phyloP scores from a whole-genome alignment of 2,888 invertebrate genomes.

The Eilema griseolum region DNA sequence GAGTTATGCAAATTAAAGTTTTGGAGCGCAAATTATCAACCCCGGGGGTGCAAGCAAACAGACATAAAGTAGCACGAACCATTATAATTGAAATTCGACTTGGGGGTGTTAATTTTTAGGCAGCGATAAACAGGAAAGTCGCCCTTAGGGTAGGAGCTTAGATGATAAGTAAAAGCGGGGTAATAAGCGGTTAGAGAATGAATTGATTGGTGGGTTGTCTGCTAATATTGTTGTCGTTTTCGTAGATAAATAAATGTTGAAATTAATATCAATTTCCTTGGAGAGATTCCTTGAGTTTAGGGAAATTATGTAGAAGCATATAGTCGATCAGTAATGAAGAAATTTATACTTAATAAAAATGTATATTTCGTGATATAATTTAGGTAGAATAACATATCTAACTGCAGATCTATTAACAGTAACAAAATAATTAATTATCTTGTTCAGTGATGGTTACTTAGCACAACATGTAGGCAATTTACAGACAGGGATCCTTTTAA shows the following conservation, averaged over 20 bases:
- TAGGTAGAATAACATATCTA: no score
- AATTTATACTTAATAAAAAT: no score
- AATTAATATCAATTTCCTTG: not conserved
- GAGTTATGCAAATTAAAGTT: constrained; percentile 51
- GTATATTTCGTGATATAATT: no score
- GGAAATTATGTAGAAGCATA: not conserved
- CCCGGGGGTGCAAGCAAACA: constrained; percentile 46
- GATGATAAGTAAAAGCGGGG: constrained; percentile 5
- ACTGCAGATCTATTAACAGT: no score
- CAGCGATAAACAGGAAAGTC: constrained; percentile 34
- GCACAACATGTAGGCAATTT: no score
- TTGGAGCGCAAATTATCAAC: constrained; percentile 45
- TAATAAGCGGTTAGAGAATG: not conserved
- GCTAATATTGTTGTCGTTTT: not conserved
- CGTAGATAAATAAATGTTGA: not conserved
- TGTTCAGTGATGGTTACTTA: no score
- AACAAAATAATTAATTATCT: no score
- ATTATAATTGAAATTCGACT: constrained; percentile 53
- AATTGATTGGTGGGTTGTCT: not conserved
- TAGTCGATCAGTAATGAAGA: not conserved
- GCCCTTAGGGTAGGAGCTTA: constrained; percentile 14
- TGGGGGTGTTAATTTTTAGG: constrained; percentile 42
- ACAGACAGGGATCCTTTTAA: no score
- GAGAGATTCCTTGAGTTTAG: not conserved
- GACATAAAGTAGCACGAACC: constrained; percentile 44